Evolutionary conservation across 2,113 vertebrate species (phyloP).

Genomic region (Merops nubicus): DNA sequence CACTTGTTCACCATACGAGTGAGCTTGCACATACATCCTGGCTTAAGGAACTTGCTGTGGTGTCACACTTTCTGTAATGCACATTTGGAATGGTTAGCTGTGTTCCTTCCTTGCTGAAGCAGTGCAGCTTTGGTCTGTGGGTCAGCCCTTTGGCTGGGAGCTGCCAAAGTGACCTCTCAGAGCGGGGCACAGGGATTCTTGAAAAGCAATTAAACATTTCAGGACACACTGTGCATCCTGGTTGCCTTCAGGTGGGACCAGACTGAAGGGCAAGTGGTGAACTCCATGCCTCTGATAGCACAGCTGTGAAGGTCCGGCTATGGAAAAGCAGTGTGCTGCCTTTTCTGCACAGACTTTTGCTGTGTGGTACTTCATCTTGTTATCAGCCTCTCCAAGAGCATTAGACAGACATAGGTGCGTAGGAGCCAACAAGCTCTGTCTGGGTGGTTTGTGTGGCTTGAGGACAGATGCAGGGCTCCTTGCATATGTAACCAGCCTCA

Average conservation of each 20-base stretch:
- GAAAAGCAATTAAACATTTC: neutral
- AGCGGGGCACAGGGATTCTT: neutral
- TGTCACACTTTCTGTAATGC: neutral
- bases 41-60: neutral
- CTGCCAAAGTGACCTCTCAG: accelerated
- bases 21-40: neutral
- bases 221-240: neutral
- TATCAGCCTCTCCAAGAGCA: neutral
- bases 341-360: neutral
- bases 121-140: accelerated
- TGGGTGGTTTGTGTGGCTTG: neutral
- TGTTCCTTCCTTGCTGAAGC: neutral
- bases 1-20: accelerated
- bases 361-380: neutral
- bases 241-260: neutral
- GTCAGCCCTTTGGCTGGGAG: neutral
- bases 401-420: neutral
- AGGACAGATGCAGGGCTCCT: neutral
- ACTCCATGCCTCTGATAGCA: neutral
- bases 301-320: neutral
- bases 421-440: neutral
- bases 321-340: neutral
- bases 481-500: neutral
- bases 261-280: neutral
- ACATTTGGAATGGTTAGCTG: neutral